Conservation (phyloP, 2,888 invertebrate species). For the Tenodera sinensis region DNA sequence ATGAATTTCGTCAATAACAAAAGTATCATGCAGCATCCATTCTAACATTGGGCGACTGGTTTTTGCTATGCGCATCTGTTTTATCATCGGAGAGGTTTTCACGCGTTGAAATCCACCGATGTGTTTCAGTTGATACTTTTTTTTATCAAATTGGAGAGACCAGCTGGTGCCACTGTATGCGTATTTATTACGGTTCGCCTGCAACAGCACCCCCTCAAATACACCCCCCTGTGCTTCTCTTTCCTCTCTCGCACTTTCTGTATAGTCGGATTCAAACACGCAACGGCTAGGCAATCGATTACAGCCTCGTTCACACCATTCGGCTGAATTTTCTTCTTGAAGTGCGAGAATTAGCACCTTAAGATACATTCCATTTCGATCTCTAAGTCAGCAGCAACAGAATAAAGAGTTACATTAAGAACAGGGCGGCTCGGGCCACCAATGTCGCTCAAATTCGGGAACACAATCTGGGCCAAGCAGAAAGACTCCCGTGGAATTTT, state of each 20-base stretch:
- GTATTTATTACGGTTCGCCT: not conserved
- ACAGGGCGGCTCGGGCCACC: too few species aligned
- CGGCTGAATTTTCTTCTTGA: not conserved
- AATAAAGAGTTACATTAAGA: too few species aligned
- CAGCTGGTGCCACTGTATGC: not conserved
- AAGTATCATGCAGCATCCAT: not conserved
- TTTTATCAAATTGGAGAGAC: not conserved
- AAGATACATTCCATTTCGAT: not conserved
- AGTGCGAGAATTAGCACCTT: not conserved
- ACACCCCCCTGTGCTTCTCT: not conserved
- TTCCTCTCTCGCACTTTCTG: not conserved
- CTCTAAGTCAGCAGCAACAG: too few species aligned
- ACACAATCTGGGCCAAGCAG: too few species aligned
- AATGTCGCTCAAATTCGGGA: too few species aligned
- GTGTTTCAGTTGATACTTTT: not conserved
- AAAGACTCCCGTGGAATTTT: too few species aligned
- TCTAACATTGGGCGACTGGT: not conserved
- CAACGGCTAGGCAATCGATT: not conserved
- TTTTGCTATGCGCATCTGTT: not conserved
- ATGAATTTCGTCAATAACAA: not conserved
- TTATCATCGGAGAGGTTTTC: not conserved
- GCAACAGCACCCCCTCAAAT: not conserved
- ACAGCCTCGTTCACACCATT: not conserved
- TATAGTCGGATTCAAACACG: not conserved
- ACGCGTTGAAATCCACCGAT: not conserved